phyloP scores from a whole-genome alignment of 2,113 vertebrate genomes.

The Chinchilla lanigera region DNA sequence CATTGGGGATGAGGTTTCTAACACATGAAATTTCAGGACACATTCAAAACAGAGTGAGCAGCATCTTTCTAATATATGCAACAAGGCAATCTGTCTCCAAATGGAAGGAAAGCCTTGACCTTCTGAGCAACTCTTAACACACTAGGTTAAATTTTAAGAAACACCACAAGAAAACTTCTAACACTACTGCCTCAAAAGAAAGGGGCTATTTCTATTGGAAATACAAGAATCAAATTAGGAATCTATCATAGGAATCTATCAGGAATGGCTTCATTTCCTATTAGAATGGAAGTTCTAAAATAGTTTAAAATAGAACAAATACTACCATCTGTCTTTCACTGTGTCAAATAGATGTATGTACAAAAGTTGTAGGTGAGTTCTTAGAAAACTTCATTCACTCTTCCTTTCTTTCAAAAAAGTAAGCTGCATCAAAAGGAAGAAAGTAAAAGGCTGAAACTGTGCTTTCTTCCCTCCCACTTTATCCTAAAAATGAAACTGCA shows the following conservation, averaged over 20 bases:
- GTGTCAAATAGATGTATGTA: background rate
- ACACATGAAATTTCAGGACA: background rate
- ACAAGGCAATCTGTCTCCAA: background rate
- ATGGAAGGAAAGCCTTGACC: background rate
- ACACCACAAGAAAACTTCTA: background rate
- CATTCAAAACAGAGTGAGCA: background rate
- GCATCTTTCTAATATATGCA: background rate
- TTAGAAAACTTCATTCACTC: background rate
- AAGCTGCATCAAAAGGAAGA: background rate
- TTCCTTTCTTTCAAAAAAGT: constrained; percentile 55
- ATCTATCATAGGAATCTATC: background rate
- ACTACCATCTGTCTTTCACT: background rate
- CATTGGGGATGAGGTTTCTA: background rate
- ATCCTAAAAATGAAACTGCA: constrained; percentile 67
- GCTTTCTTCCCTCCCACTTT: constrained; percentile 63
- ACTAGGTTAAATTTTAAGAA: background rate
- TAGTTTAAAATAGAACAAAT: constrained; percentile 50
- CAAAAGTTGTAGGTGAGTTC: constrained; percentile 14
- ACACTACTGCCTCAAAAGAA: background rate
- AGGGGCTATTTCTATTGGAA: constrained; percentile 11
- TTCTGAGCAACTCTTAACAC: background rate
- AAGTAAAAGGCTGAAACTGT: background rate
- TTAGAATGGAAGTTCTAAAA: background rate
- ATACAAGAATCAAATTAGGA: background rate
- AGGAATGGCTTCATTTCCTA: background rate